Base-by-base conservation (phyloP, 2,113 vertebrate genomes). In the Brachyhypopomus occidentalis region DNA sequence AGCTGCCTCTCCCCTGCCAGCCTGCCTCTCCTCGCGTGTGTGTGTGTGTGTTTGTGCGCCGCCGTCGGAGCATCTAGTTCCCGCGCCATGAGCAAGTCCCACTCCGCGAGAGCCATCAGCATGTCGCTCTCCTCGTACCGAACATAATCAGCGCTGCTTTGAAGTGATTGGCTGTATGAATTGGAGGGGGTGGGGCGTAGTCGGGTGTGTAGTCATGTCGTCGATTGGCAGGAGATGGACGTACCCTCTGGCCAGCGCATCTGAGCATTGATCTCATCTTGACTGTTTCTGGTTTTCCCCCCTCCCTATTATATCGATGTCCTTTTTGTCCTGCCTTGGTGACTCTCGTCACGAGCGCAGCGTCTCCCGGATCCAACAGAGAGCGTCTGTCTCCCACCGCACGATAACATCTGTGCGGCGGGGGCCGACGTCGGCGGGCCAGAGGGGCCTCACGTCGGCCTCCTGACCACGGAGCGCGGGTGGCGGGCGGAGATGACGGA, bases 11-110 rank as follows among this genome's bases (percentile, higher is more conserved):
- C 63, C 1, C 41, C 19, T n/a, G 59, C 60, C 14, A 59, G 41
- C 36, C 34, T 5, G 17, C 16, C 64, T 69, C 56, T 55, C 38
- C 27, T 75, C 20, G 69, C 45, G 16, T 22, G 25, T 14, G 56
- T 12, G 34, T 38, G 25, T 5, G 48, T 30, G 22, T 52, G n/a
- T n/a, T n/a, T 48, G 69, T 6, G 56, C 83, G 75, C 74, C n/a
- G 23, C 69, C 27, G 60, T 69, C 22, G 25, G 22, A 71, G 67
- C 72, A 75, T 75, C 81, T 84, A 78, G 81, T 52, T 34, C n/a
- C 20, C 34, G 27, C 25, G 60, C 63, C 75, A 45, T 48, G 55
- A 83, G 63, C 71, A 84, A 84, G 79, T 84, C 82, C 77, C 62
- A 69, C 69, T 78, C 70, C 63, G 36, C 17, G 36, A 14, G 23